Percentiles rank a stretch among this genome's conserved stretches.
Conservation (phyloP, 2,797 vertebrate genomes). For the Halcyon badia region DNA sequence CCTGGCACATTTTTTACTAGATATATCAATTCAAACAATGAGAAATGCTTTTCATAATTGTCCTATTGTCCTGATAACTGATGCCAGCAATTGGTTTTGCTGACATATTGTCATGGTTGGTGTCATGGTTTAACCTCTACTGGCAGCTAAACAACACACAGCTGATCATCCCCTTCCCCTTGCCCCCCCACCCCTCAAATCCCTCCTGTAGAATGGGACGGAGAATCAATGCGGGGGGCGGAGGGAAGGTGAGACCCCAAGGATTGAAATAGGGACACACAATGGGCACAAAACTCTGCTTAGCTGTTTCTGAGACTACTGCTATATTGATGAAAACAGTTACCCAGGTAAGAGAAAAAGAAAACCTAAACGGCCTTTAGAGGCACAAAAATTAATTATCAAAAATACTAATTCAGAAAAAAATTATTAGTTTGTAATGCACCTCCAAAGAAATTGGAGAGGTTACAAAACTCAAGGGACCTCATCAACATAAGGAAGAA, state of each 20-base stretch:
- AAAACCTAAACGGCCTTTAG: neutral
- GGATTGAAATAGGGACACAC: too few relatives aligned
- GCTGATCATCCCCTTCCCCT: too few relatives aligned
- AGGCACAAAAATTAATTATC: neutral
- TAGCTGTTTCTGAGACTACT: constrained; percentile 51
- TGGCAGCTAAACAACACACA: too few relatives aligned
- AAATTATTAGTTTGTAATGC: neutral
- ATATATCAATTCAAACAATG: neutral
- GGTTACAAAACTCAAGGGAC: neutral
- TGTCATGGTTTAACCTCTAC: too few relatives aligned
- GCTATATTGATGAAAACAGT: constrained; percentile 21
- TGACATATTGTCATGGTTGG: too few relatives aligned
- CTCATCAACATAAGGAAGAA: neutral
- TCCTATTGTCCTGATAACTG: neutral
- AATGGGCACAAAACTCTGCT: neutral
- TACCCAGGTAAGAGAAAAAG: neutral
- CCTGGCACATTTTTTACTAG: neutral
- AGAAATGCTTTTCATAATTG: neutral
- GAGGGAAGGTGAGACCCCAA: too few relatives aligned
- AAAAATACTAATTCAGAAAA: neutral
- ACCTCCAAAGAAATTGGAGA: neutral
- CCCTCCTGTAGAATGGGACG: too few relatives aligned
- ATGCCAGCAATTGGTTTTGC: neutral
- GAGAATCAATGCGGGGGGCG: too few relatives aligned
- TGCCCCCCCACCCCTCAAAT: too few relatives aligned